Conservation (phyloP, 2,888 invertebrate species). For the Drosophila greeni region DNA sequence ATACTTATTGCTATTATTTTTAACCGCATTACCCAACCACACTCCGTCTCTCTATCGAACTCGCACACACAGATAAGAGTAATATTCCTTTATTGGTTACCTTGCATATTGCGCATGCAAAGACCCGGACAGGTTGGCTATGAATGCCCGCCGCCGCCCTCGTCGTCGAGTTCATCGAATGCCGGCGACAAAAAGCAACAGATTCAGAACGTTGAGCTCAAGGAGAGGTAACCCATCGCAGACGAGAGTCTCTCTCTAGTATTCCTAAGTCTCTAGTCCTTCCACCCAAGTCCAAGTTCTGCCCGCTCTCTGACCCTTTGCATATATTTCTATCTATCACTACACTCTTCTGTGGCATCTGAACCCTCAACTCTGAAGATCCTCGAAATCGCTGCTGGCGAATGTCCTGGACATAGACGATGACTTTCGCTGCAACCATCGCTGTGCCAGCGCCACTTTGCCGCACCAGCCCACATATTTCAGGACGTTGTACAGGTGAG, state of each 20-base stretch:
- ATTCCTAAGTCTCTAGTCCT: slow-evolving; percentile 4
- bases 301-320: not conserved
- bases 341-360: not conserved
- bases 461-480: slow-evolving; percentile 83
- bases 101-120: slow-evolving; percentile 97
- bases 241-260: slow-evolving; percentile 9
- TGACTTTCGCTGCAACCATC: slow-evolving; percentile 91
- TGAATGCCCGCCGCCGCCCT: slow-evolving; percentile 80
- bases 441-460: slow-evolving; percentile 80
- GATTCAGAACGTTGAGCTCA: slow-evolving; percentile 91
- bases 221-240: slow-evolving; percentile 83
- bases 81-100: slow-evolving; percentile 98
- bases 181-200: slow-evolving; percentile 80
- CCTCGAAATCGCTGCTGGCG: slow-evolving; percentile 95
- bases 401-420: slow-evolving; percentile 98
- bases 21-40: slow-evolving; percentile 71
- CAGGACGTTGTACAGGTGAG: slow-evolving; percentile 84
- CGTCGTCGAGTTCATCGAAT: slow-evolving; percentile 81
- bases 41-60: slow-evolving; percentile 72
- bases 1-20: slow-evolving; percentile 68
- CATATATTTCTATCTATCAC: slow-evolving; percentile 1
- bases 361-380: slow-evolving; percentile 79
- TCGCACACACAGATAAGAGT: slow-evolving; percentile 85
- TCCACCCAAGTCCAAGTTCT: slow-evolving; percentile 8
- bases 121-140: slow-evolving; percentile 83